Percentiles rank a stretch among this genome's conserved stretches.
These are phyloP conservation scores for Rousettus leschenaultii DNA, from an alignment of 2,113 vertebrate genomes.

Conservation along the genomic window DNA sequence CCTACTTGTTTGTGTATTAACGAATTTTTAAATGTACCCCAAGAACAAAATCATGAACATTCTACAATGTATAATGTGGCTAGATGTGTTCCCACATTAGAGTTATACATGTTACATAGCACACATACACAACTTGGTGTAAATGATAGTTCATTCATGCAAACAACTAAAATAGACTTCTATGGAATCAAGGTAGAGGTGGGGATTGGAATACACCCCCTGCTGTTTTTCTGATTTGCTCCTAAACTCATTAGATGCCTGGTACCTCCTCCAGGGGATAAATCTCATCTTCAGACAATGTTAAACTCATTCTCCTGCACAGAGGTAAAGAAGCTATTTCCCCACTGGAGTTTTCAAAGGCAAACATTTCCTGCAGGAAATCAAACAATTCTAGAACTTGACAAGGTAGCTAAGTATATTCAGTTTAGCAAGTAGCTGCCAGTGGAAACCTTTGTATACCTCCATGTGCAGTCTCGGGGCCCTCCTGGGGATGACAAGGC, in stretches of 20 bases:
- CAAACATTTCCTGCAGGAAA: constrained; percentile 66
- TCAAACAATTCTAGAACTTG: constrained; percentile 60
- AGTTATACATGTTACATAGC: background rate
- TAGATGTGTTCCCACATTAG: background rate
- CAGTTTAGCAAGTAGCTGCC: constrained; percentile 52
- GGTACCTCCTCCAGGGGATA: background rate
- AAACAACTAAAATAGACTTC: background rate
- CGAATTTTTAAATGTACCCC: constrained; percentile 22
- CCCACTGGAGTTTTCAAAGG: constrained; percentile 61
- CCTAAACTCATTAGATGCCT: constrained; percentile 49
- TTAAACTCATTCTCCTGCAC: constrained; percentile 61
- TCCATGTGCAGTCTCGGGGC: background rate
- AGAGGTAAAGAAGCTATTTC: constrained; percentile 54
- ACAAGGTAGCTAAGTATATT: constrained; percentile 52
- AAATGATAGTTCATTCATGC: background rate
- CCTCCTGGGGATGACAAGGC: background rate
- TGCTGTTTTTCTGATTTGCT: constrained; percentile 61
- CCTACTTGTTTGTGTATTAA: background rate
- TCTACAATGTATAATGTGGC: background rate
- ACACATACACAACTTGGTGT: background rate
- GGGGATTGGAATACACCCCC: background rate
- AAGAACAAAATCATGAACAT: background rate
- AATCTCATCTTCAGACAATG: constrained; percentile 70
- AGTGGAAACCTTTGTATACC: background rate
- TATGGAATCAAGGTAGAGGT: background rate